These are phyloP conservation scores for Octopus bimaculoides DNA, from an alignment of 1,140 invertebrate species.

Conservation along the genomic window DNA sequence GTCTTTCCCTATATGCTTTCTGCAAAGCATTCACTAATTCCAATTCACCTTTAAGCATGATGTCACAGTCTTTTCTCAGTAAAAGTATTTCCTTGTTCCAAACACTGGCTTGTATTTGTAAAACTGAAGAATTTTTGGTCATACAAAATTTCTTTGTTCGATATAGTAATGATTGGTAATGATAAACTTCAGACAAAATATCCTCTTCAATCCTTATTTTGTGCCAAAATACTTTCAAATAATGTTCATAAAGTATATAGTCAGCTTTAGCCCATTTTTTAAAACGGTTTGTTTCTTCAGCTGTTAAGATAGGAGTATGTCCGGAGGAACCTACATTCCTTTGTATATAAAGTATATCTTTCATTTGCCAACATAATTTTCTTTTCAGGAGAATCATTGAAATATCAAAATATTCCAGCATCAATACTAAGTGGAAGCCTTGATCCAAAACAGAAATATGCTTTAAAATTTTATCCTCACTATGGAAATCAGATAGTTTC, in stretches of 20 bases:
- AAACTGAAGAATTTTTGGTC: neutral
- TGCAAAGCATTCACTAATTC: neutral
- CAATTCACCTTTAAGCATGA: neutral
- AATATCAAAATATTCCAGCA: slow-evolving; percentile 62
- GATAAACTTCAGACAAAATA: slow-evolving; percentile 18
- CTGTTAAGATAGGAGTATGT: neutral
- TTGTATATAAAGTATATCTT: slow-evolving; percentile 52
- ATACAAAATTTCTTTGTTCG: neutral
- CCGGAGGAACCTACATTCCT: slow-evolving; percentile 18
- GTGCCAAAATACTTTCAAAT: slow-evolving; percentile 18
- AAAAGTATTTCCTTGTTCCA: neutral
- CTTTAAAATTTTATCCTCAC: slow-evolving; percentile 18
- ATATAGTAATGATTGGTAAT: neutral
- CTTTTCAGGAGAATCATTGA: slow-evolving; percentile 60
- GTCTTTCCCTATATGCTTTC: neutral
- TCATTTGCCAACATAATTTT: slow-evolving; percentile 59
- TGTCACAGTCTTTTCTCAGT: neutral
- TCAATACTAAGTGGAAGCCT: slow-evolving; percentile 60
- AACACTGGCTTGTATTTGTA: neutral
- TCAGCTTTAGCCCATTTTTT: slow-evolving; percentile 22
- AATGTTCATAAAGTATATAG: slow-evolving; percentile 28
- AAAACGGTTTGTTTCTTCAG: slow-evolving; percentile 9
- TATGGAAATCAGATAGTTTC: slow-evolving; percentile 18
- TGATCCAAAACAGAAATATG: slow-evolving; percentile 30
- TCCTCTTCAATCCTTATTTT: slow-evolving; percentile 10